Evolutionary conservation across 2,113 vertebrate species (phyloP).

Genomic region (Vimba vimba): DNA sequence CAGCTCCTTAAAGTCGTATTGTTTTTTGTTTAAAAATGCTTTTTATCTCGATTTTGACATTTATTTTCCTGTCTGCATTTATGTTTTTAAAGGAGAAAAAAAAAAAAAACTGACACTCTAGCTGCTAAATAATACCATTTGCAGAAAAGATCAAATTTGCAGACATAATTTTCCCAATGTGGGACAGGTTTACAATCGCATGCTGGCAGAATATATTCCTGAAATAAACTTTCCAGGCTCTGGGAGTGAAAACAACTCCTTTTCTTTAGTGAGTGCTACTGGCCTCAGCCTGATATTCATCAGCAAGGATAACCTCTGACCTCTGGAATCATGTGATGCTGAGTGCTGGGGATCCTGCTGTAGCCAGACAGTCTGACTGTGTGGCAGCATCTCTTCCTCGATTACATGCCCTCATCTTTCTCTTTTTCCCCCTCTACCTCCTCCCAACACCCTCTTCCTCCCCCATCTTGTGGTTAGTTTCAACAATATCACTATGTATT

Average conservation of each 20-base stretch:
- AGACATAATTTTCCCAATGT: slow-evolving; percentile 69
- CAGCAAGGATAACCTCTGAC: slow-evolving; percentile 82
- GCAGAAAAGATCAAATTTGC: slow-evolving; percentile 62
- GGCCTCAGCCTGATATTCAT: slow-evolving; percentile 78
- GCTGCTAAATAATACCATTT: slow-evolving; percentile 63
- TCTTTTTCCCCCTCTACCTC: slow-evolving; percentile 46
- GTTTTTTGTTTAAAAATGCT: background rate
- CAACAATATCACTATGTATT: slow-evolving; percentile 50
- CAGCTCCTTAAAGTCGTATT: background rate
- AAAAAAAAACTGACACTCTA: slow-evolving; percentile 59
- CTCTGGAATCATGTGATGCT: slow-evolving; percentile 78
- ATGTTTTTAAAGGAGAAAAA: slow-evolving; percentile 50
- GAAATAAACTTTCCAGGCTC: slow-evolving; percentile 78
- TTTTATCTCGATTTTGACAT: background rate
- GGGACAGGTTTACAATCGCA: slow-evolving; percentile 79
- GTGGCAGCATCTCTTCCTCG: slow-evolving; percentile 67
- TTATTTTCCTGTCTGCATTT: slow-evolving; percentile 27
- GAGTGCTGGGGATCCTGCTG: slow-evolving; percentile 77
- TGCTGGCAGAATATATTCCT: slow-evolving; percentile 76
- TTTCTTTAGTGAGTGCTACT: slow-evolving; percentile 73
- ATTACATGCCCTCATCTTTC: slow-evolving; percentile 51
- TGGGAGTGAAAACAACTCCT: slow-evolving; percentile 78
- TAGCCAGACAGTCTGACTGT: slow-evolving; percentile 84
- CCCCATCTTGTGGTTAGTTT: slow-evolving; percentile 13
- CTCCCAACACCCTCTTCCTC: background rate